Evolutionary conservation across 2,888 invertebrate genomes (phyloP).

Genomic region (Julus scandinavius): DNA sequence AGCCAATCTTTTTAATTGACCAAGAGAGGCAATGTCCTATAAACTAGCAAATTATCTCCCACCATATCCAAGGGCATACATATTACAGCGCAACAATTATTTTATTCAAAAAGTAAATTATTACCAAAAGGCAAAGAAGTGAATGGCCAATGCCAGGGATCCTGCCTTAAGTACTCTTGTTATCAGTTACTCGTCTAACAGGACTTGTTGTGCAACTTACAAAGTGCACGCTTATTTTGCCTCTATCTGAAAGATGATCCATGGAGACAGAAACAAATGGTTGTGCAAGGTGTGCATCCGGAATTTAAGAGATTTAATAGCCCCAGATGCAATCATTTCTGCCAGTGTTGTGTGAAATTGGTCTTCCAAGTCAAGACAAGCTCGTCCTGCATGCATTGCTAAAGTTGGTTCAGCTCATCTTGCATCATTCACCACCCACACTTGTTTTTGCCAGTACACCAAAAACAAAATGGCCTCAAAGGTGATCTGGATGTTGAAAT

Average conservation of each 20-base stretch:
- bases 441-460: background rate
- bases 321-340: background rate
- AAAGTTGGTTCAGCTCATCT: background rate
- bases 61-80: conserved; percentile 8
- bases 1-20: conserved; percentile 17
- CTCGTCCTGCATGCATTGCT: background rate
- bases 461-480: background rate
- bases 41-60: background rate
- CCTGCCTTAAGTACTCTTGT: background rate
- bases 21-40: background rate
- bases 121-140: background rate
- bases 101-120: background rate
- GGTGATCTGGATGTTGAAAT: background rate
- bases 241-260: background rate
- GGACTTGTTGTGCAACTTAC: background rate
- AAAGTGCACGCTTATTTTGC: background rate
- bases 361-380: background rate
- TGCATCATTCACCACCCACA: background rate
- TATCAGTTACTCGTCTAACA: background rate
- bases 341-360: conserved; percentile 26
- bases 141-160: background rate
- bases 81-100: background rate
- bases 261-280: background rate
- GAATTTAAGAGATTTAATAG: conserved; percentile 5
- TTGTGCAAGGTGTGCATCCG: conserved; percentile 14